These are phyloP conservation scores for Zaprionus lineosus DNA, from an alignment of 2,888 invertebrate genomes.

Conservation along the genomic window DNA sequence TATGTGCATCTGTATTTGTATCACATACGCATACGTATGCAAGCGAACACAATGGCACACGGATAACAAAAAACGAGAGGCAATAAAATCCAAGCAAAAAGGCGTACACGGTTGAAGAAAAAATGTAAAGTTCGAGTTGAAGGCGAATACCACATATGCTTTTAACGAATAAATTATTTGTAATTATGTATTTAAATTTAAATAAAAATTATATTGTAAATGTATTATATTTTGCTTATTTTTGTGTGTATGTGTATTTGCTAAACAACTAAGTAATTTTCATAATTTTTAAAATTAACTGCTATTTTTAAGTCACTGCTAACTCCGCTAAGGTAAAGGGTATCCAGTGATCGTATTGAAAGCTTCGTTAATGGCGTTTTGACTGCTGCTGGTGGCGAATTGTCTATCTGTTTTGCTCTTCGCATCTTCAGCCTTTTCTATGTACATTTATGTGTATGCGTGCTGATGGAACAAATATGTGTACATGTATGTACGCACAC, in stretches of 20 bases:
- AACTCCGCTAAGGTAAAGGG: constrained; percentile 7
- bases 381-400: constrained; percentile 35
- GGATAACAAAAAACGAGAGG: constrained; percentile 50
- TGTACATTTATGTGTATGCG: constrained; percentile 24
- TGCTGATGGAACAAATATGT: constrained; percentile 3
- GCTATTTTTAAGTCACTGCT: no score
- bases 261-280: no score
- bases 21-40: constrained; percentile 16
- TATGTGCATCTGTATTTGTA: constrained; percentile 1
- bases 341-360: not conserved
- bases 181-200: no score
- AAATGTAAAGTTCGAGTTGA: no score
- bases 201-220: no score
- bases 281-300: no score
- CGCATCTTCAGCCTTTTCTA: constrained; percentile 48
- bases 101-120: constrained; percentile 8
- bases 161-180: no score
- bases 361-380: constrained; percentile 1
- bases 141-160: no score
- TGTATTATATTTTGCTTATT: no score
- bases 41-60: constrained; percentile 41
- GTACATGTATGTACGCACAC: constrained; percentile 33
- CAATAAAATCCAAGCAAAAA: constrained; percentile 34
- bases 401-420: constrained; percentile 44
- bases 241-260: no score